phyloP scores from a whole-genome alignment of 2,888 invertebrate genomes.

The Patella depressa region DNA sequence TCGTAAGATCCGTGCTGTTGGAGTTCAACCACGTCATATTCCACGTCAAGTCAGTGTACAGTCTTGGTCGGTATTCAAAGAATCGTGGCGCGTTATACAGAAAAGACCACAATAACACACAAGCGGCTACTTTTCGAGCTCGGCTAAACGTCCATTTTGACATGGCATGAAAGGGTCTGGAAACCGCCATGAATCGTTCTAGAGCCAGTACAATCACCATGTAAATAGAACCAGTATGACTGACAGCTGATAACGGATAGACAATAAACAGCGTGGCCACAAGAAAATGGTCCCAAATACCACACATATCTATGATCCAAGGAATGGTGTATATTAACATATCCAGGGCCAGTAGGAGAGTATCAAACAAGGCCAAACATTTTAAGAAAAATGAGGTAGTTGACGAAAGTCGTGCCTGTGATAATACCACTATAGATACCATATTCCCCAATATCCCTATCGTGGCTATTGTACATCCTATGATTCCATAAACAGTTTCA shows the following conservation, averaged over 20 bases:
- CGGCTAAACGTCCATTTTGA: conserved; percentile 10
- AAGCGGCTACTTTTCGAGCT: background rate
- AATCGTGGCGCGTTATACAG: conserved; percentile 10
- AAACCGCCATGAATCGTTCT: conserved; percentile 2
- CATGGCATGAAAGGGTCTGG: conserved; percentile 11
- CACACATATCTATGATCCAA: background rate
- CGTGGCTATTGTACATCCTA: conserved; percentile 92
- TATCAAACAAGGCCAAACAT: conserved; percentile 8
- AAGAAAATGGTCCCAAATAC: background rate
- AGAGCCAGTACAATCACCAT: conserved; percentile 11
- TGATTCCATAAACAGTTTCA: conserved; percentile 76
- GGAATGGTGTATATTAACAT: conserved; percentile 5
- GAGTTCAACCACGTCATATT: conserved; percentile 10
- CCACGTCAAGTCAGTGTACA: conserved; percentile 6
- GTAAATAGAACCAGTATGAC: conserved; percentile 10
- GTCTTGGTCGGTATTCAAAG: background rate
- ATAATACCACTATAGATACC: conserved; percentile 45
- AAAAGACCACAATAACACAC: conserved; percentile 7
- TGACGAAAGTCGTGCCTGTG: conserved; percentile 12
- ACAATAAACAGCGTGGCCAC: background rate
- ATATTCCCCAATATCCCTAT: conserved; percentile 74
- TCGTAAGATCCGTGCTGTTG: background rate
- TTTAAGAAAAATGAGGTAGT: conserved; percentile 12
- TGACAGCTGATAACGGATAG: conserved; percentile 6
- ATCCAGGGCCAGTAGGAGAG: background rate